Base-by-base conservation (phyloP, 2,113 vertebrate species). In the Coracopsis vasa region DNA sequence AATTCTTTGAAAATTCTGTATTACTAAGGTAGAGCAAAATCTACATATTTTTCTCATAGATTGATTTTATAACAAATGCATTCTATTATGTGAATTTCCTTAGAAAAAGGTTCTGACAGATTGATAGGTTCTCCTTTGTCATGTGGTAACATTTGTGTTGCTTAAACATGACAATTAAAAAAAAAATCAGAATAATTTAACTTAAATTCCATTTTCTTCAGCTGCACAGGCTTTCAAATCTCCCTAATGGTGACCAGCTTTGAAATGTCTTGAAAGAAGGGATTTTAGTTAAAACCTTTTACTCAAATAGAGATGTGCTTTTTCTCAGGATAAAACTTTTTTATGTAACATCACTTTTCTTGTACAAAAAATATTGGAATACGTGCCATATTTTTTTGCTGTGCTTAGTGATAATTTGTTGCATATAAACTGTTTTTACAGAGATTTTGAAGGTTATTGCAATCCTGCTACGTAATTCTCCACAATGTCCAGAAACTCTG, bases 391-490 rank as follows among this genome's bases (percentile, higher is more conserved):
- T 86, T 56, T 82, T 82, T 82, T 42, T 84, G 31, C 67, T 78
- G n/a, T 85, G 17, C 28, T 74, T 81, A 53, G 8, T 87, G 70
- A 51, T 97, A 64, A 44, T 97, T 84, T 93, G 45, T 92, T 92
- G 86, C 81, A 96, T 73, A 8, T 92, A 50, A 92, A 92, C 81
- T 98, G n/a, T 97, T 97, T 97, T 97, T 98, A 13, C 97, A 99
- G 99, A 99, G 97, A 98, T 99, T 86, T 97, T 99, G 92, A 99
- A 99, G 98, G 99, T 99, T 96, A 99, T 99, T 67, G 99, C 99
- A 10, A 95, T 98, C 71, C 97, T 99, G 44, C 97, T 99, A 82
- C 99, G 99, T 96, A 99, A 98, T 97, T 98, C 98, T 89, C 98
- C 98, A 16, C 97, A 97, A 45, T 98, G 98, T 56, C 97, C 98